Evolutionary conservation across 2,888 invertebrate species (phyloP), one percentile per base, ranked within the genome.

Genomic region (Pseudococcus jackbeardsleyi): DNA sequence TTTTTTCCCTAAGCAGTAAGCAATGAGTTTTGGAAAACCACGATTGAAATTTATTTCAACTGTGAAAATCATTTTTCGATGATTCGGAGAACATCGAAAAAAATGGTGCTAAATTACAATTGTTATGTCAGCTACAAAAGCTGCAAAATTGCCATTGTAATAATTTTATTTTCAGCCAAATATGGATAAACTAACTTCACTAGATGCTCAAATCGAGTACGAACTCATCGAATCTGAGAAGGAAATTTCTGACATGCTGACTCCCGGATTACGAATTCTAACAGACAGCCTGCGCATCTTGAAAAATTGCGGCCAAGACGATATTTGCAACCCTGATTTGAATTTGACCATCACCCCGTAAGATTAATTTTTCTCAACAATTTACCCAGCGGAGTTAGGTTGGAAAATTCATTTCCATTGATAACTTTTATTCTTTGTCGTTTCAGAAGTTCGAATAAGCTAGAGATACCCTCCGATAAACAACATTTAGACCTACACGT

Each of bases 281-380:
- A 94, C 94, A 7, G 97, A 96, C 91, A 94, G 95, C 0, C 94
- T 97, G 79, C 95, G 94, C 90, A 97, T 99, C 88, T 95, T 95
- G 91, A 98, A 98, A 93, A 96, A 99, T 91, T 99, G 99, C 91
- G 99, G 99, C 0, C 91, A 93, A 0, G 98, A 99, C 91, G 97
- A 98, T 91, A 93, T 97, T 88, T 99, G 99, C 91, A 94, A 97
- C 89, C 99, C 99, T 0, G 96, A 99, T 92, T 93, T 99, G 22
- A 93, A 93, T 89, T 93, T 99, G 90, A 93, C 93, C 89, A 95
- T 96, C 77, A 93, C 93, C 46, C 94, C 95, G 95, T 94, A 72
- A 72, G 19, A 84, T 17, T 9, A 22, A 39, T 26, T 68, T 97
- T n/a, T n/a, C n/a, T n/a, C n/a, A n/a, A n/a, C n/a, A n/a, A n/a